phyloP scores from a whole-genome alignment of 2,113 vertebrate species.

The Martes martes region DNA sequence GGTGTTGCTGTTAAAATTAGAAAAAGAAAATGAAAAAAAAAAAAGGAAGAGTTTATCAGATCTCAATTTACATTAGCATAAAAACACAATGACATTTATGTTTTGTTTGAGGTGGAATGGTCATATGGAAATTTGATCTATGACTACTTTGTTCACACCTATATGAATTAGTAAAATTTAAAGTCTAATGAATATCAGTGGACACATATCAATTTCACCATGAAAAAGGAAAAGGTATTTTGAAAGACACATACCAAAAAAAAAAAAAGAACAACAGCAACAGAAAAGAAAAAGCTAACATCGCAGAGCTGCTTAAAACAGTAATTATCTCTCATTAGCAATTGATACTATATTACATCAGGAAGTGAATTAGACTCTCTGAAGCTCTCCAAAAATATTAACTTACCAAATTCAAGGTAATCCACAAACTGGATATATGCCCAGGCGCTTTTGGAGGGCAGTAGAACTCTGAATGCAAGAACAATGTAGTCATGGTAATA shows the following conservation, averaged over 20 bases:
- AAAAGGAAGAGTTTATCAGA: neutral
- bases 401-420: slow-evolving; percentile 8
- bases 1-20: slow-evolving; percentile 67
- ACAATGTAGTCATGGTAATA: neutral
- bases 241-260: neutral
- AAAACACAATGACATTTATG: slow-evolving; percentile 9
- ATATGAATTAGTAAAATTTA: neutral
- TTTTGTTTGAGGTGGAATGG: neutral
- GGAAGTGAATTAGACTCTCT: neutral
- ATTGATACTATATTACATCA: neutral
- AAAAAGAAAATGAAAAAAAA: slow-evolving; percentile 26
- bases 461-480: neutral
- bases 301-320: neutral
- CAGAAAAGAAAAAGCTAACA: neutral
- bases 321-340: slow-evolving; percentile 23
- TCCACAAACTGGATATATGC: neutral
- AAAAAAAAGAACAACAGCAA: neutral
- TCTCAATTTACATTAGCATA: slow-evolving; percentile 37
- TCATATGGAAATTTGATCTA: slow-evolving; percentile 8
- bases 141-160: neutral
- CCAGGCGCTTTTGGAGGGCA: neutral
- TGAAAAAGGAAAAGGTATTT: neutral
- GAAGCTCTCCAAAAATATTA: slow-evolving; percentile 16
- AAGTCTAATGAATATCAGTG: neutral
- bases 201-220: neutral